Evolutionary conservation across 2,888 invertebrate species (phyloP), one percentile per base, ranked within the genome.

Genomic region (Eueremaeus valkanovi): DNA sequence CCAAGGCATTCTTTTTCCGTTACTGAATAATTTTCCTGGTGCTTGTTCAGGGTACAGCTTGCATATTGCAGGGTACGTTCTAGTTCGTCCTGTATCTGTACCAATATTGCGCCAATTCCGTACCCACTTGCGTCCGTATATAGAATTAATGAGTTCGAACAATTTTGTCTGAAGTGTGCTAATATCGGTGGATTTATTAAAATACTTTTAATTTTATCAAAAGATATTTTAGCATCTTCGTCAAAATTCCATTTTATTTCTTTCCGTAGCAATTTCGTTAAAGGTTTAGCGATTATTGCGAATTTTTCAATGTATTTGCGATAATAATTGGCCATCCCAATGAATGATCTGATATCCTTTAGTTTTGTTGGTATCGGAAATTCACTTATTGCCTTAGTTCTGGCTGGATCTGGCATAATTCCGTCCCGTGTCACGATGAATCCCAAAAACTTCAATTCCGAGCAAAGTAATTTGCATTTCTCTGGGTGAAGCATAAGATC

Each of bases 1-100:
- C 80, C 81, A 16, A 83, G 31, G 0, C 81, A 81, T 79, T 85
- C 85, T 18, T 83, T 79, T 75, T 85, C 84, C 0, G 83, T 84
- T 0, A 83, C 83, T 0, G 81, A 79, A 63, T 85, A 85, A 24
- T 84, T 84, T 0, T 77, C 74, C 78, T 85, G 84, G 3, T 82
- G 81, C 24, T 33, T 27, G 0, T 61, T 80, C 27, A 73, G 9
- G 3, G 2, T 0, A 8, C 2, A 18, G 1, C 79, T 79, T 0
- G 78, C 78, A 55, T 31, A 76, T 9, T 16, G 33, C 13, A 74
- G 1, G 0, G 61, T 31, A 6, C 40, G 1, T 42, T 36, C 42
- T 40, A 18, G 24, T 1, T 27, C 55, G 31, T 76, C 29, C 0
- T 8, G 2, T 3, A 31, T 9, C n/a, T 76, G 76, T n/a, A 33